A percentile compares a stretch with the other conserved stretches of the same genome.
phyloP scores from a whole-genome alignment of 92 coral and sea anemone genomes.

The Porites divaricata region DNA sequence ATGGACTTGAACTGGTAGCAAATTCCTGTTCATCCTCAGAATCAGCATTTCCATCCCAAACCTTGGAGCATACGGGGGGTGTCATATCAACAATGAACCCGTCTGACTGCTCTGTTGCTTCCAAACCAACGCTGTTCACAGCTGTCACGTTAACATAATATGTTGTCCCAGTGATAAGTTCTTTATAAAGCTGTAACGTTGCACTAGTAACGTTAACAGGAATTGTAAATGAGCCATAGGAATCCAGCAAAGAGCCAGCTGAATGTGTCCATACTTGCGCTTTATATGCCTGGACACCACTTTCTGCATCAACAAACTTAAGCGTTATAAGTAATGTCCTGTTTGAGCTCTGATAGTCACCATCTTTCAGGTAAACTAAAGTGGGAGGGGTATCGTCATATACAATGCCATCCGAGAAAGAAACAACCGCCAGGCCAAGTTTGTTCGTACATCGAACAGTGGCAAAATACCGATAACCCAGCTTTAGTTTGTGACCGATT shows the following conservation, averaged over 20 bases:
- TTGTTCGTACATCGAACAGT: conserved; percentile 79
- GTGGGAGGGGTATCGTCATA: conserved; percentile 74
- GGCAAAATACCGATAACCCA: conserved; percentile 76
- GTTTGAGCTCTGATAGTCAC: conserved; percentile 48
- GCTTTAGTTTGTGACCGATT: conserved; percentile 18
- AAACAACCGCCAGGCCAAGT: conserved; percentile 60
- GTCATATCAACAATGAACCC: conserved; percentile 80
- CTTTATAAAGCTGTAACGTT: conserved; percentile 24
- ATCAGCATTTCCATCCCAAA: conserved; percentile 49
- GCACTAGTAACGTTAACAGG: conserved; percentile 30
- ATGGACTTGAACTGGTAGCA: conserved; percentile 42
- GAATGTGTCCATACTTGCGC: conserved; percentile 27
- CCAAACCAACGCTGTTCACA: conserved; percentile 70
- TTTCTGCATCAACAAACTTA: conserved; percentile 81
- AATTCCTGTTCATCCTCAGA: conserved; percentile 25
- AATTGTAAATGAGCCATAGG: conserved; percentile 50
- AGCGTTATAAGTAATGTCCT: conserved; percentile 35
- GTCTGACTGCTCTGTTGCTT: conserved; percentile 57
- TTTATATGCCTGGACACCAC: conserved; percentile 57
- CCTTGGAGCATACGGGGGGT: conserved; percentile 66
- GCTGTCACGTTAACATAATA: conserved; percentile 74
- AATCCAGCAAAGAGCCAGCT: not conserved
- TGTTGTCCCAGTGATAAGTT: conserved; percentile 53
- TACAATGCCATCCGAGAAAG: conserved; percentile 68
- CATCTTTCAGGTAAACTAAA: conserved; percentile 54